Evolutionary conservation across 1,140 invertebrate species (phyloP), one percentile per base, ranked within the genome.

Genomic region (Diprion similis): DNA sequence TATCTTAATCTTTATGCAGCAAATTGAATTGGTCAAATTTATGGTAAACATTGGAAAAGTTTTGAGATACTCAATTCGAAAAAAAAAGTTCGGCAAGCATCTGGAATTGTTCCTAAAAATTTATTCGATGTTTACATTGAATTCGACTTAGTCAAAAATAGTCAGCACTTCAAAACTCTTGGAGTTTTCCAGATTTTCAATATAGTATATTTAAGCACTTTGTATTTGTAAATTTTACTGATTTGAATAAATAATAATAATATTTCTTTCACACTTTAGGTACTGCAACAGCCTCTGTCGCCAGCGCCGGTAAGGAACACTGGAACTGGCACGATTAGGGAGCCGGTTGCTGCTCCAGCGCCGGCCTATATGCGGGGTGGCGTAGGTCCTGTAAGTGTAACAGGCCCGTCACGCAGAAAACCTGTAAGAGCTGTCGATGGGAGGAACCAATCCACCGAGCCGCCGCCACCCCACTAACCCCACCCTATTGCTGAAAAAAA

Each of bases 401-500:
- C 85, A 73, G 88, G 87, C 24, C 77, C 85, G 67, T 84, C 87
- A 68, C 87, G 88, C 71, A 85, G 89, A 77, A 90, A 89, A 83
- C 88, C 89, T 51, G 87, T 89, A 70, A 86, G 89, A 71, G 84
- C 88, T 66, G 87, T 89, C 75, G 89, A 89, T 75, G 88, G 88
- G 68, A 83, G 88, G 79, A 89, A 89, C 77, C 89, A 89, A 79
- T 87, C 89, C 70, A 89, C 88, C 72, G 89, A 90, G 73, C 89
- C 89, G 64, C 89, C 89, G 73, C 89, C 89, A 48, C 89, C 89
- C 46, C 89, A 89, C 84, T 89, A 89, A 89, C 87, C 73, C 76
- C 73, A 68, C 24, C 51, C 51, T 59, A 0, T 59, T 59, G n/a
- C 51, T 8, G n/a, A 8, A 59, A 59, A 59, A 8, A 59, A 59